phyloP scores from a whole-genome alignment of 2,888 invertebrate species.

The Drosophila falleni region DNA sequence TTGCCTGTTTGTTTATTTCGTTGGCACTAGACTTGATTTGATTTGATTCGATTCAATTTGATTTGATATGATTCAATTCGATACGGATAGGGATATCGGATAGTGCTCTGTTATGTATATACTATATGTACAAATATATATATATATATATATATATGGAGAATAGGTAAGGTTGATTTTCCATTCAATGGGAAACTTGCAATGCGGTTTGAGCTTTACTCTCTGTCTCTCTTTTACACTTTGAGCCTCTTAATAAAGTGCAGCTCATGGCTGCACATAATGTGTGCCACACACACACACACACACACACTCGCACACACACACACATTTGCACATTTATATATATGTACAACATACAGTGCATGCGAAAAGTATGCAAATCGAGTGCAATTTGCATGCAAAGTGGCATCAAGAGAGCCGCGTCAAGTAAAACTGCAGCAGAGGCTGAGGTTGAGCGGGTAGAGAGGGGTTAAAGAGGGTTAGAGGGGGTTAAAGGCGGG shows the following conservation, averaged over 20 bases:
- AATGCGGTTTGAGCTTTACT: not conserved
- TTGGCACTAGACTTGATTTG: conserved; percentile 46
- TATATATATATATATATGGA: too few species aligned
- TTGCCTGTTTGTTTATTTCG: conserved; percentile 13
- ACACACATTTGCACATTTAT: not conserved
- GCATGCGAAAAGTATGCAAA: conserved; percentile 77
- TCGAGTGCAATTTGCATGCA: conserved; percentile 76
- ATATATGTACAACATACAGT: conserved; percentile 47
- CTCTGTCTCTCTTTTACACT: not conserved
- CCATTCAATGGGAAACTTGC: not conserved
- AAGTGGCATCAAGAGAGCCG: conserved; percentile 70
- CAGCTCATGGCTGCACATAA: conserved; percentile 63
- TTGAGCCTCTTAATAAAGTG: conserved; percentile 50
- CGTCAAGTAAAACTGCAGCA: conserved; percentile 51
- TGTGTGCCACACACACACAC: conserved; percentile 38
- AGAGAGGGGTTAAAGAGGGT: not conserved
- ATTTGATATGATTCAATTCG: conserved; percentile 31
- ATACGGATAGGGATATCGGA: conserved; percentile 2
- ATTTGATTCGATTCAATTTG: conserved; percentile 23
- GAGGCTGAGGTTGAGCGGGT: conserved; percentile 2
- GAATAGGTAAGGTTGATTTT: not conserved
- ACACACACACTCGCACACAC: conserved; percentile 6
- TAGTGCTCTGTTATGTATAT: not conserved
- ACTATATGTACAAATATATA: not conserved
- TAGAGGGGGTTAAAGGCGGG: not conserved